Base-by-base conservation (phyloP, 2,113 vertebrate genomes). In the Sturnus vulgaris region DNA sequence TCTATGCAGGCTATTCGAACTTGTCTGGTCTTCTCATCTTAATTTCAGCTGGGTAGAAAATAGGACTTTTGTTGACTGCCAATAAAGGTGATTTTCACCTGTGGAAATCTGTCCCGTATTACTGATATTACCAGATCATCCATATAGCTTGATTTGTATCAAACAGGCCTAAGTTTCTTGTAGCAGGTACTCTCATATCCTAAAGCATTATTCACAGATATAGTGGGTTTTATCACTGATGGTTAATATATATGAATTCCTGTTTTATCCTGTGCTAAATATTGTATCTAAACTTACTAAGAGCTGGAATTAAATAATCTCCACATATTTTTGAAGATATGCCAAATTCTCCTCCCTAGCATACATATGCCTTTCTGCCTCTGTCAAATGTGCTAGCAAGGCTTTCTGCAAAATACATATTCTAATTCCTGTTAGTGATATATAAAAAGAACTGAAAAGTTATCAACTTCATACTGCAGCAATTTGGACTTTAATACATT, bases 401-500 rank as follows among this genome's bases (percentile, higher is more conserved):
- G 24, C 20, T 72, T 72, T 40, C 78, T 85, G 37, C 27, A 80
- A 91, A 85, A 93, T 40, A 55, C 37, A 50, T 75, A 86, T 83
- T 92, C 37, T 46, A 73, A 86, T 71, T 75, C 56, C 42, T 81
- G 53, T 11, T 66, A 40, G 28, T n/a, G 31, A 78, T 25, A 86
- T 31, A 90, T 10, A 82, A 78, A 82, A 55, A 83, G 42, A 70
- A 75, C 21, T 60, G 76, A 90, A 86, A 92, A 92, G 68, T 60
- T 86, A 83, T 63, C 63, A 90, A n/a, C 47, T 90, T 68, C 35
- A 63, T 39, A 63, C 60, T 52, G 64, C 76, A 93, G 82, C 76
- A 90, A 88, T 90, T 90, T 97, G 76, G 40, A 88, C 56, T 83
- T 85, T 35, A 77, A 83, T 93, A 39, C 39, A 86, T 81, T 90